phyloP scores from a whole-genome alignment of 2,113 vertebrate genomes.

The Micronisus gabar region DNA sequence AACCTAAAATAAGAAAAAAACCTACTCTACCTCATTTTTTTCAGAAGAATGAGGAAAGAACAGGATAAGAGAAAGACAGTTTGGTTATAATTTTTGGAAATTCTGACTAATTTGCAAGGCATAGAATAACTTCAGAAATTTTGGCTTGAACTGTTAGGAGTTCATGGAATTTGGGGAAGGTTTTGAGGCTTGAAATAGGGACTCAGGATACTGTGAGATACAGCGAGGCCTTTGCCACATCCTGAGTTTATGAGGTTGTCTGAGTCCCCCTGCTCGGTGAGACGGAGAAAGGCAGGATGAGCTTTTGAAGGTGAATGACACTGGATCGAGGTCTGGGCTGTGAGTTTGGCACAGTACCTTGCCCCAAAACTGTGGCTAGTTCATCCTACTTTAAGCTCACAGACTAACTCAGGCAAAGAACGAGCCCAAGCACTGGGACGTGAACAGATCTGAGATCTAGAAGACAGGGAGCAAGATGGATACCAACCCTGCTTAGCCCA shows the following conservation, averaged over 20 bases:
- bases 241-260: not conserved
- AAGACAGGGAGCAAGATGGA: not conserved
- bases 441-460: not conserved
- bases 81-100: not conserved
- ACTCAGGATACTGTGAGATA: not conserved
- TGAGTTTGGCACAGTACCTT: not conserved
- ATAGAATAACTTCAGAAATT: not conserved
- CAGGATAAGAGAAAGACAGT: not conserved
- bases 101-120: not conserved
- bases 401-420: not conserved
- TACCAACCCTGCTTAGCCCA: not conserved
- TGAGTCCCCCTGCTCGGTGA: not conserved
- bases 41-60: not conserved
- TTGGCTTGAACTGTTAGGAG: not conserved
- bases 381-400: not conserved
- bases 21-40: not conserved
- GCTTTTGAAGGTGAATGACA: not conserved
- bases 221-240: rapidly evolving
- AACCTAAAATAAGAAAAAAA: not conserved
- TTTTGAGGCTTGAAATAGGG: not conserved
- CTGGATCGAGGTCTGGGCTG: not conserved
- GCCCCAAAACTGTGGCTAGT: not conserved
- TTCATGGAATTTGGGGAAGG: not conserved
- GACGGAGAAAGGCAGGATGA: not conserved
- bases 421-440: not conserved